Conservation (phyloP, 2,797 vertebrate genomes). For the Cuniculus paca region DNA sequence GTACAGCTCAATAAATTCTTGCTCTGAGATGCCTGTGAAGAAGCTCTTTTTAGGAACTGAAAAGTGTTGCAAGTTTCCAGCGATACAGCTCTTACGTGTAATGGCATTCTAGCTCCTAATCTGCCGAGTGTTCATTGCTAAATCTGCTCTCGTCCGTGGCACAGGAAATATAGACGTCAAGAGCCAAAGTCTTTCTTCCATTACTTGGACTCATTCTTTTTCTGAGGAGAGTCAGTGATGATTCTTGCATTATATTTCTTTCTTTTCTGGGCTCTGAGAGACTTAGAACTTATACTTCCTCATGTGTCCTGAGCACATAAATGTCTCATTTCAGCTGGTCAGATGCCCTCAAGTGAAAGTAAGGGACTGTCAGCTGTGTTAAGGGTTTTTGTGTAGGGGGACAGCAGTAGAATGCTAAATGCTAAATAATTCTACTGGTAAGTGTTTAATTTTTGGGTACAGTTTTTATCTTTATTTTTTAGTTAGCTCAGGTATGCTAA, state of each 20-base stretch:
- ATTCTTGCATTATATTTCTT: neutral
- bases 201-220: conserved; percentile 38
- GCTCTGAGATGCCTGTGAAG: conserved; percentile 31
- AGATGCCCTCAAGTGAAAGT: neutral
- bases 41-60: conserved; percentile 59
- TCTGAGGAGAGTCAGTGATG: neutral
- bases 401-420: conserved; percentile 3
- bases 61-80: conserved; percentile 50
- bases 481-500: neutral
- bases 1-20: conserved; percentile 68
- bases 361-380: neutral
- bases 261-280: neutral
- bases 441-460: neutral
- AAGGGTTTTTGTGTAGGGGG: conserved; percentile 41
- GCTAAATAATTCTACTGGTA: neutral
- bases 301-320: neutral
- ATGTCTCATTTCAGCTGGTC: neutral
- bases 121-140: conserved; percentile 39
- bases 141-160: conserved; percentile 15
- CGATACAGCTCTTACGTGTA: neutral
- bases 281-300: neutral
- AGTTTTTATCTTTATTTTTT: conserved; percentile 49
- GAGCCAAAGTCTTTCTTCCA: neutral
- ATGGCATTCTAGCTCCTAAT: conserved; percentile 1
- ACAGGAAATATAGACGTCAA: conserved; percentile 29